Evolutionary conservation across 1,140 invertebrate genomes (phyloP).

Genomic region (Zeugodacus cucurbitae): DNA sequence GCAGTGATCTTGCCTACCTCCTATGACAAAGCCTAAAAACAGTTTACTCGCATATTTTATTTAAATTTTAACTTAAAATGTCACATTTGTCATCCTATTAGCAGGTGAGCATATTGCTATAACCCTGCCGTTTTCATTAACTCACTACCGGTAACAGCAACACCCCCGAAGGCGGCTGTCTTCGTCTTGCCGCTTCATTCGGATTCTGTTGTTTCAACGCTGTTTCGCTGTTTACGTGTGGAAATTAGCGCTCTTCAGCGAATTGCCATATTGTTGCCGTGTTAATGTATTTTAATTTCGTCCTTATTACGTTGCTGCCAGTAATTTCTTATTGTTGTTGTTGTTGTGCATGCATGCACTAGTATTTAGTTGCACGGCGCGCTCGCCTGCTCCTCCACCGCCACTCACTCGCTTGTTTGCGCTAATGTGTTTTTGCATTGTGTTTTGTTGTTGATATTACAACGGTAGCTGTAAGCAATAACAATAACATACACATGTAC

Average conservation of each 20-base stretch:
- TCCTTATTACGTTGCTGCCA: conserved; percentile 31
- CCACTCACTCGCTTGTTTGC: conserved; percentile 22
- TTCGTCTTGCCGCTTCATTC: not conserved
- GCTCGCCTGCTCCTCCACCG: not conserved
- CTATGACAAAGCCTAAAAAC: no score
- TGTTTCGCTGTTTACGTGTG: conserved; percentile 29
- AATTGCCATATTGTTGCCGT: conserved; percentile 44
- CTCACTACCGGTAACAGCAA: not conserved
- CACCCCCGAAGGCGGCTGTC: not conserved
- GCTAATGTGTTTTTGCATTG: conserved; percentile 37
- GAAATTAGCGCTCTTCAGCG: conserved; percentile 46
- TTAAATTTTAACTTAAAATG: not conserved
- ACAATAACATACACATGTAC: not conserved
- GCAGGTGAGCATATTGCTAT: not conserved
- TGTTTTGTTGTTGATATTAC: conserved; percentile 29
- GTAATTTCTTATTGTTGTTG: not conserved
- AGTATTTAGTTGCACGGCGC: not conserved
- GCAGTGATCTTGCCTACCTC: no score
- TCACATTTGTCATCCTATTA: not conserved
- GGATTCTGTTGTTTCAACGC: not conserved
- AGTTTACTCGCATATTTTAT: no score
- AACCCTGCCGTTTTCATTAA: not conserved
- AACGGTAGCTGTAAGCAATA: not conserved
- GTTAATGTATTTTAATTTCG: conserved; percentile 43
- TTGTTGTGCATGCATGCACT: not conserved